A percentile compares a stretch with the other conserved stretches of the same genome.
phyloP scores from a whole-genome alignment of 2,113 vertebrate species.

The Platysternon megacephalum region DNA sequence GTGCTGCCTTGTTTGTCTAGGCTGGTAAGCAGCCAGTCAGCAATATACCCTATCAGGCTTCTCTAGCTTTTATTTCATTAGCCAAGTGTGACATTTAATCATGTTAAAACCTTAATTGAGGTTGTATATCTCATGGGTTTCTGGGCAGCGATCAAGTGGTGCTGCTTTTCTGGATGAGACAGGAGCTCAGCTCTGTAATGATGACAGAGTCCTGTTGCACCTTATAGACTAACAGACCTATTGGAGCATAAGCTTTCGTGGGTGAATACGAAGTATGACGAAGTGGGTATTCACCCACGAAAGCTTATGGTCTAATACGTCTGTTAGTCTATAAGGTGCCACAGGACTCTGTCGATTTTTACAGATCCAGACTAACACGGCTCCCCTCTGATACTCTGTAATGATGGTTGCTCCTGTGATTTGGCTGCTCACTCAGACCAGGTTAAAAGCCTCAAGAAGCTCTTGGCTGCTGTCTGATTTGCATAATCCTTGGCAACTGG shows the following conservation, averaged over 20 bases:
- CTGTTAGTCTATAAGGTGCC: no score
- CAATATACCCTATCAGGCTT: neutral
- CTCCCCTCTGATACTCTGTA: neutral
- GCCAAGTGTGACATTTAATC: neutral
- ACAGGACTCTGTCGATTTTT: no score
- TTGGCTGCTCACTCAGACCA: neutral
- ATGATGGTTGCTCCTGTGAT: neutral
- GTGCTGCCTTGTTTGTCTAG: neutral
- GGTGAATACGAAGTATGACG: no score
- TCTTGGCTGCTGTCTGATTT: neutral
- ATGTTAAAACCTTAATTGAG: neutral
- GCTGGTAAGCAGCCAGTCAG: neutral
- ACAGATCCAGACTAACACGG: no score
- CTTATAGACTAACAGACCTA: no score
- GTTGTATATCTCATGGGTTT: rapidly evolving
- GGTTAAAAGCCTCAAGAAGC: neutral
- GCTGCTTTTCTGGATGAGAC: rapidly evolving
- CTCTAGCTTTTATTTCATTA: neutral
- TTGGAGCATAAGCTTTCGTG: no score
- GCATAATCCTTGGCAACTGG: constrained; percentile 33
- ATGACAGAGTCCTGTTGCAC: no score
- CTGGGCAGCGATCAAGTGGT: neutral
- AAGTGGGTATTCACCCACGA: no score
- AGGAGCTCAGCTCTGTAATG: rapidly evolving
- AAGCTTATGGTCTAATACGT: no score